These are phyloP conservation scores for Acronicta psi DNA, from an alignment of 2,888 invertebrate species.

Conservation along the genomic window DNA sequence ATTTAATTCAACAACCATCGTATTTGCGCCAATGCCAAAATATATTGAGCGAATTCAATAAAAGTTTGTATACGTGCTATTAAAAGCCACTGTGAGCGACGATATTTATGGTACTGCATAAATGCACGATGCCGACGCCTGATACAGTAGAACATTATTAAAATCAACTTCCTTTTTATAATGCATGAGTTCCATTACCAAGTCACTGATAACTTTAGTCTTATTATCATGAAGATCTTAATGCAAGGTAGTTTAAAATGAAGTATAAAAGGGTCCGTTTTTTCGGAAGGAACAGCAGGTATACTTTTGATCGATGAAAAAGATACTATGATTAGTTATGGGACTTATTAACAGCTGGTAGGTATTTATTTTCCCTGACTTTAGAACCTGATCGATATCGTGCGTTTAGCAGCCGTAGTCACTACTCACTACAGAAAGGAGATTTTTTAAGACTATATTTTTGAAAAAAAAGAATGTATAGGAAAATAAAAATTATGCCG, in stretches of 20 bases:
- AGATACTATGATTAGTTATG: too few relatives aligned
- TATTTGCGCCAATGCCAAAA: slow-evolving; percentile 82
- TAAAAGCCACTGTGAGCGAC: slow-evolving; percentile 53
- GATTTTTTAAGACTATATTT: too few relatives aligned
- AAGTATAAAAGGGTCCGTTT: too few relatives aligned
- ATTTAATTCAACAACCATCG: slow-evolving; percentile 85
- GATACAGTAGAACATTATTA: slow-evolving; percentile 44
- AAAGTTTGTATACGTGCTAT: slow-evolving; percentile 61
- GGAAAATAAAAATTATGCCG: too few relatives aligned
- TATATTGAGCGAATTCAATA: slow-evolving; percentile 71
- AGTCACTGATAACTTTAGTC: slow-evolving; percentile 17
- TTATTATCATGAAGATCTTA: slow-evolving; percentile 15
- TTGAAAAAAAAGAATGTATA: too few relatives aligned
- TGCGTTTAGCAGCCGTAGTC: too few relatives aligned
- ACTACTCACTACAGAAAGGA: too few relatives aligned
- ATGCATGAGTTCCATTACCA: slow-evolving; percentile 33
- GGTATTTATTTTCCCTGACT: too few relatives aligned
- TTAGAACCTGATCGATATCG: too few relatives aligned
- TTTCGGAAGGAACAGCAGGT: too few relatives aligned
- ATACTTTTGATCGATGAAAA: too few relatives aligned
- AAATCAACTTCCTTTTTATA: slow-evolving; percentile 37
- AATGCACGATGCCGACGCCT: slow-evolving; percentile 38
- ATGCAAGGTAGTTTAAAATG: slow-evolving; percentile 7
- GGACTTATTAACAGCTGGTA: too few relatives aligned
- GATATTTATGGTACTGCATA: slow-evolving; percentile 57